Evolutionary conservation across 2,113 vertebrate genomes (phyloP).

Genomic region (Mus musculus): GRCm39 chr3:138247501-138248000

Average conservation of each 20-base stretch:
- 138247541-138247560: not conserved
- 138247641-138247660: not conserved
- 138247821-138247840: not conserved
- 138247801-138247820: not conserved
- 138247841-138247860: not conserved
- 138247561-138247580: not conserved
- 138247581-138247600: not conserved
- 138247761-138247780: not conserved
- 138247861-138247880: conserved; percentile 29
- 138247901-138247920: not conserved
- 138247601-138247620: not conserved
- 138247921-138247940: conserved; percentile 14
- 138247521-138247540: not conserved
- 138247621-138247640: not conserved
- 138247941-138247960: not conserved
- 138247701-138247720: not conserved
- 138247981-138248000: not conserved
- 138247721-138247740: not conserved
- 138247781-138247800: not conserved
- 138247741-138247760: not conserved
- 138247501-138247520: not conserved
- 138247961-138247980: not conserved
- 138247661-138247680: not conserved
- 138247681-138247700: conserved; percentile 10
- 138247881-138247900: not conserved